phyloP scores from a whole-genome alignment of 1,140 invertebrate genomes.

The Dreissena rostriformis region DNA sequence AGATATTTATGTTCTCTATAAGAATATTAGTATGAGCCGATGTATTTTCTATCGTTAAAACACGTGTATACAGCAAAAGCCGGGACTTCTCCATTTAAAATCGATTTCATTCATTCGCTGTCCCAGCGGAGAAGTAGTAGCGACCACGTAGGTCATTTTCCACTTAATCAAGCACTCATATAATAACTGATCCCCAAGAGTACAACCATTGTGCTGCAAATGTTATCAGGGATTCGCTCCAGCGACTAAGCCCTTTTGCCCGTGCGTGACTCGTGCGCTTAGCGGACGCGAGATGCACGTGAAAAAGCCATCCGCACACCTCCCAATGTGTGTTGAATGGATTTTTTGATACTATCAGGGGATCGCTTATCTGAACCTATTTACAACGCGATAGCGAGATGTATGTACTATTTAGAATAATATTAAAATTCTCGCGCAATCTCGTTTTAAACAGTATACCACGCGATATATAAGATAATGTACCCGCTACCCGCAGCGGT shows the following conservation, averaged over 20 bases:
- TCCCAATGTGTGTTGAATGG: slow-evolving; percentile 20
- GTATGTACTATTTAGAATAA: slow-evolving; percentile 46
- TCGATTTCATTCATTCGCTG: too few relatives aligned
- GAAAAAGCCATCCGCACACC: slow-evolving; percentile 29
- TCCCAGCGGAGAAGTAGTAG: too few relatives aligned
- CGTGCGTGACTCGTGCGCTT: slow-evolving; percentile 46
- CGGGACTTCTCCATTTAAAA: too few relatives aligned
- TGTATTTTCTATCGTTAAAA: too few relatives aligned
- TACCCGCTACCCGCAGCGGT: too few relatives aligned
- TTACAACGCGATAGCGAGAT: slow-evolving; percentile 35
- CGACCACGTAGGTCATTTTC: too few relatives aligned
- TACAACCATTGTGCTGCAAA: slow-evolving; percentile 43
- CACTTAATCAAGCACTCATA: too few relatives aligned
- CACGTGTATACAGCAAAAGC: too few relatives aligned
- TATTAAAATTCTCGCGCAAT: slow-evolving; percentile 45
- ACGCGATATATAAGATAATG: neutral
- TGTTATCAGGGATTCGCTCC: slow-evolving; percentile 49
- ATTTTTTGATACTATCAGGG: slow-evolving; percentile 50
- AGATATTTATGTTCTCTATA: too few relatives aligned
- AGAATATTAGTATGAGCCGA: too few relatives aligned
- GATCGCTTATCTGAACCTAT: slow-evolving; percentile 50
- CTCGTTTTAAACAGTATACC: neutral
- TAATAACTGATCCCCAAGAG: neutral
- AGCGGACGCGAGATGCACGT: slow-evolving; percentile 50
- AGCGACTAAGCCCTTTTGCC: slow-evolving; percentile 31